Base-by-base conservation (phyloP, 1,140 invertebrate genomes). In the Pogonomyrmex barbatus region DNA sequence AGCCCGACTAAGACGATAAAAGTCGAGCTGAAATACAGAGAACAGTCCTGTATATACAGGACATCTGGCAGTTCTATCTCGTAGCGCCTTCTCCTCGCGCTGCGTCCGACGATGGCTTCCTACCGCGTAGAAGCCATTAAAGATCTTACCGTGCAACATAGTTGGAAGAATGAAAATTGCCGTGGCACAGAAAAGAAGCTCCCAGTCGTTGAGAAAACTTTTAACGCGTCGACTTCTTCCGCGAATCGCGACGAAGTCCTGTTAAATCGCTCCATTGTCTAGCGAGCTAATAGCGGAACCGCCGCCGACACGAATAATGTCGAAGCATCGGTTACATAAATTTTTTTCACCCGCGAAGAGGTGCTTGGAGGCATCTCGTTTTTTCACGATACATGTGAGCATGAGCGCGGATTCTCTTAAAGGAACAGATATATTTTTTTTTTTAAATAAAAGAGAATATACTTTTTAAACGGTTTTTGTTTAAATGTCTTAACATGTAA, bases 211-310 rank as follows among this genome's bases (percentile, higher is more conserved):
- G 63, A 87, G 39, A 84, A 50, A 84, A 87, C 85, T 87, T 87
- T 87, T 73, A 87, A 87, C 85, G 78, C 79, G 85, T 62, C 58
- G 67, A 83, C 68, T 83, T 65, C 85, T 84, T 84, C 50, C 79
- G 75, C n/a, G 84, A 86, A 86, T 86, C 76, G 47, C 84, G 45
- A 85, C 52, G 63, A 85, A 60, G 73, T 78, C 45, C 68, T 73
- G 79, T 83, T 83, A 83, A 83, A 83, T 58, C 68, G 68, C 68
- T 73, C 79, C 42, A 73, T 83, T 83, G 79, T 83, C 54, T 73
- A 62, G 68, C 68, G 42, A 73, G 56, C 24, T 83, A 83, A 83
- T 50, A 54, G 79, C 79, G 79, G 42, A 73, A 58, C 54, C 79
- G 54, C 54, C 79, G 54, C 12, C 62, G 12, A 45, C 33, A 60